Evolutionary conservation across 2,797 vertebrate species (phyloP), one percentile per base, ranked within the genome.

Genomic region (Champsocephalus esox): DNA sequence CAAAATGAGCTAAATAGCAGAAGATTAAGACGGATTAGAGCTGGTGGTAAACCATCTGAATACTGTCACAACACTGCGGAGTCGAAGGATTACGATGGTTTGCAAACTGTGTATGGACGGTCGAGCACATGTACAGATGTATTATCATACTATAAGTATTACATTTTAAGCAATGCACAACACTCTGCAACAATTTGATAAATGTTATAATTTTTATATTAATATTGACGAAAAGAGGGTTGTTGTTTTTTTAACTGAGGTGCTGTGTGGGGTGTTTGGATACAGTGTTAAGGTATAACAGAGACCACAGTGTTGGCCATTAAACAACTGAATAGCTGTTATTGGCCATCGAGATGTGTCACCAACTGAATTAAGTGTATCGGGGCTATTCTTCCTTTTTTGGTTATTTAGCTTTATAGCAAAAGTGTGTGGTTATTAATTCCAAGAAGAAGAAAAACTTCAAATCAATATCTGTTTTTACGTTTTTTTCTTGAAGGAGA

Each of bases 21-120:
- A 52, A 84, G 88, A 90, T 88, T 86, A 89, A 52, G 58, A 73
- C 10, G 41, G 82, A 84, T 84, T 88, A 85, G 48, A 58, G 60
- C 58, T 65, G 73, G 54, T 70, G 59, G 71, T 69, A 82, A 89
- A 85, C 43, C 80, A 81, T 81, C 61, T 50, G 60, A 81, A 81
- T 66, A 70, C 73, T 59, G 61, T 70, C 75, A 69, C 24, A 55
- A 63, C 48, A 45, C 66, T 56, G 51, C 52, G 67, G 55, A 64
- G 70, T 75, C 41, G 60, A 70, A 58, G 52, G 52, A 54, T 79
- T 66, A 72, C 55, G n/a, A 73, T 54, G 59, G 61, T 43, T 51
- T 69, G 48, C 43, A 34, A 41, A 58, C 43, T 24, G 55, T 64
- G 75, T 45, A 60, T 38, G 24, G 61, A 65, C 43, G 49, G 45